A percentile compares a stretch with the other conserved stretches of the same genome.
These are phyloP conservation scores for Calidris pugnax DNA, from an alignment of 2,113 vertebrate genomes.

Conservation along the genomic window DNA sequence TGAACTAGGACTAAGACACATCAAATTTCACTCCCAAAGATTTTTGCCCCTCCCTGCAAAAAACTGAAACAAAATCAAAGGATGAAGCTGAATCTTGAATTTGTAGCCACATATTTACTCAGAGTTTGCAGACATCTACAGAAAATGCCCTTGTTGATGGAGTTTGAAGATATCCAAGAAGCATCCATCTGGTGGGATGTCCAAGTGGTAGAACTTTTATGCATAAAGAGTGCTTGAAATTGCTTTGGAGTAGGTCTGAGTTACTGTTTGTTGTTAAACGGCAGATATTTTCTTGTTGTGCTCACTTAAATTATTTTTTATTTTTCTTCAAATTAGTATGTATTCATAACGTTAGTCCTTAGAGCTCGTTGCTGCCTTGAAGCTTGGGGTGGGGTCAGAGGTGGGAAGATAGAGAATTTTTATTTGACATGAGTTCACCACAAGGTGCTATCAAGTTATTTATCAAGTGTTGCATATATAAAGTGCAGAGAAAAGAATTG, in stretches of 20 bases:
- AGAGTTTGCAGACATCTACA: neutral
- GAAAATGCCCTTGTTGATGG: neutral
- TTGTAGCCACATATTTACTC: neutral
- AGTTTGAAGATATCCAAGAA: neutral
- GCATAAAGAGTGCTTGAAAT: neutral
- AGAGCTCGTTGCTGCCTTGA: neutral
- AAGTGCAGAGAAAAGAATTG: neutral
- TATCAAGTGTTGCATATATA: neutral
- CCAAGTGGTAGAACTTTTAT: neutral
- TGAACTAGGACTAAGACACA: neutral
- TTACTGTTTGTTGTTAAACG: neutral
- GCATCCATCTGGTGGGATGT: neutral
- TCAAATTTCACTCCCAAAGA: neutral
- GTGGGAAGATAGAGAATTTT: neutral
- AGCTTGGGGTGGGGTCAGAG: neutral
- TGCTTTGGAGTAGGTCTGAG: neutral
- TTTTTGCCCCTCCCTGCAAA: neutral
- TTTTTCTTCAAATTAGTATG: neutral
- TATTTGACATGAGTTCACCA: neutral
- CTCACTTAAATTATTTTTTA: neutral
- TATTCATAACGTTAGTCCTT: neutral
- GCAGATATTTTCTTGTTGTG: neutral
- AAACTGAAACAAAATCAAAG: neutral
- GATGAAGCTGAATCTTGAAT: neutral
- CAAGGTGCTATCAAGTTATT: neutral